Percentiles rank a stretch among this genome's conserved stretches.
phyloP scores from a whole-genome alignment of 2,113 vertebrate genomes.

The Carollia perspicillata region DNA sequence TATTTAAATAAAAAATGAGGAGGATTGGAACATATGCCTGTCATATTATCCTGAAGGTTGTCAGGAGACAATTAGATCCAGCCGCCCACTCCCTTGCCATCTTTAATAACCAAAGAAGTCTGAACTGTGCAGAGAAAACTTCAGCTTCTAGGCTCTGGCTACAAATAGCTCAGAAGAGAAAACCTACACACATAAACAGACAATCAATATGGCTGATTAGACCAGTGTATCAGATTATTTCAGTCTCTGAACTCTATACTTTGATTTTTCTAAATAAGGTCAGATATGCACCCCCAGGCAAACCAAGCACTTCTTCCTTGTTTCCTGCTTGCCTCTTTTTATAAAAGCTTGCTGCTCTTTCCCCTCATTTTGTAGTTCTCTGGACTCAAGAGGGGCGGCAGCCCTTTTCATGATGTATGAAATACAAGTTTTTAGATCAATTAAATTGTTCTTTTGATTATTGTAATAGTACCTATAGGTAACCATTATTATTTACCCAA shows the following conservation, averaged over 20 bases:
- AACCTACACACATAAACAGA: neutral
- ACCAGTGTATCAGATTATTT: neutral
- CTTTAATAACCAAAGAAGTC: neutral
- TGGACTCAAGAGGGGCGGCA: too few species aligned
- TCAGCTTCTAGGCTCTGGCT: neutral
- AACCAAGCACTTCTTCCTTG: neutral
- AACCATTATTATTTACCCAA: neutral
- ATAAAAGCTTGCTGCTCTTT: neutral
- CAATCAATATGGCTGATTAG: neutral
- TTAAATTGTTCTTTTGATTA: neutral
- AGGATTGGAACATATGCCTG: neutral
- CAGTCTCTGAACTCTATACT: neutral
- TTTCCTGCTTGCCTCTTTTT: neutral
- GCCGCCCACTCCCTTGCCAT: too few species aligned
- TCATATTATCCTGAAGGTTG: neutral
- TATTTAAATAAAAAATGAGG: slow-evolving; percentile 5
- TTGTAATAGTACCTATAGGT: neutral
- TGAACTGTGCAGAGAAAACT: neutral
- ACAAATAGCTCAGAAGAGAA: neutral
- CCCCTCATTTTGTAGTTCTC: neutral
- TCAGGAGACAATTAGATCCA: neutral
- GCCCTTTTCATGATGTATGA: neutral
- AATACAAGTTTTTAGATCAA: neutral
- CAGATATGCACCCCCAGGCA: neutral
- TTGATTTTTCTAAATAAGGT: neutral